These are phyloP conservation scores for Festucalex cinctus DNA, from an alignment of 2,113 vertebrate species.

Conservation along the genomic window DNA sequence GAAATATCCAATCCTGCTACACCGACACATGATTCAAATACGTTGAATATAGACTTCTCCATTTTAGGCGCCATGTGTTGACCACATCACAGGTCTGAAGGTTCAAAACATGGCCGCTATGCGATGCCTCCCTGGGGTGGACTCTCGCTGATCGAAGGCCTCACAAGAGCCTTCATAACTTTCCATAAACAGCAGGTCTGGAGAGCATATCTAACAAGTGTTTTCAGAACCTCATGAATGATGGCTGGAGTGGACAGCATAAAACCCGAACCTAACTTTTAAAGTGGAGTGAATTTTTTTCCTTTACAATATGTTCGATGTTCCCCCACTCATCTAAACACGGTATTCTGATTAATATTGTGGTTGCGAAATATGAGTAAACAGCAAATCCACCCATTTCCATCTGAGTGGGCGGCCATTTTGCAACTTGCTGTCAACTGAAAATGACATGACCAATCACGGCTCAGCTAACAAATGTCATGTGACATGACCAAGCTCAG, in stretches of 20 bases:
- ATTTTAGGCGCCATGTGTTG: background rate
- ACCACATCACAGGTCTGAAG: constrained; percentile 59
- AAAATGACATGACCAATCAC: no score
- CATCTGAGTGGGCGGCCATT: no score
- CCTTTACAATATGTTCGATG: no score
- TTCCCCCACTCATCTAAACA: no score
- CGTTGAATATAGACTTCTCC: background rate
- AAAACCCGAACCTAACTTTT: background rate
- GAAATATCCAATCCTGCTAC: background rate
- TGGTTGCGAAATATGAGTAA: no score
- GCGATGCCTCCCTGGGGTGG: constrained; percentile 29
- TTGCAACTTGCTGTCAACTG: no score
- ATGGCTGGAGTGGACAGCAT: background rate
- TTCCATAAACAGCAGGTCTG: constrained; percentile 27
- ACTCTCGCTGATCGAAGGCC: constrained; percentile 43
- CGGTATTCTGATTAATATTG: no score
- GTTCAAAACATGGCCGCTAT: constrained; percentile 44
- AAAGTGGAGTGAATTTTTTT: no score
- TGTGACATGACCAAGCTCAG: no score
- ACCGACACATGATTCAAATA: background rate
- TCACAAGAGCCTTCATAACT: constrained; percentile 26
- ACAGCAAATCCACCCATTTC: no score
- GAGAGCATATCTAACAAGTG: constrained; percentile 24
- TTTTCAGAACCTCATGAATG: constrained; percentile 6
- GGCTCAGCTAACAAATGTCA: no score